A percentile compares a stretch with the other conserved stretches of the same genome.
Conservation (phyloP, 1,140 invertebrate species). For the Aphaenogaster ashmeadi region DNA sequence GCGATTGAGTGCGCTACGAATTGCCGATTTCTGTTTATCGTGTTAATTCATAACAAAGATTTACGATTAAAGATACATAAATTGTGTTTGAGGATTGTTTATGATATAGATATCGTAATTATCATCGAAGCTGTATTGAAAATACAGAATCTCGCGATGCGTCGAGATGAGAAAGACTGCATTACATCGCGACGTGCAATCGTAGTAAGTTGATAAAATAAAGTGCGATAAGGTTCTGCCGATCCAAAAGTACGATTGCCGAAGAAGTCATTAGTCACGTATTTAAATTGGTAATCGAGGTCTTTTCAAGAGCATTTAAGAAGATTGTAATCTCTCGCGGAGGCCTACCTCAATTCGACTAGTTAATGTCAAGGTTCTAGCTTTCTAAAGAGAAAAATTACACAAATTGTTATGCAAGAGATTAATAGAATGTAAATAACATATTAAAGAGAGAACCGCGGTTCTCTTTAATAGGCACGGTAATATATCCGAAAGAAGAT, state of each 20-base stretch:
- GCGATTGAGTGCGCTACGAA: neutral
- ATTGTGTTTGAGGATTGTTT: neutral
- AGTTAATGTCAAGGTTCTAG: neutral
- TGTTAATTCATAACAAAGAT: conserved; percentile 1
- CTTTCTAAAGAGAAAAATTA: neutral
- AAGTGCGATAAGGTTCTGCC: neutral
- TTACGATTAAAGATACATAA: neutral
- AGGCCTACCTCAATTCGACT: neutral
- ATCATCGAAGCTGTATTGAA: neutral
- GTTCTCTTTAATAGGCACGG: neutral
- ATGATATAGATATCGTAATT: neutral
- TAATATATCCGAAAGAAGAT: too few species aligned
- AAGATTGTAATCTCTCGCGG: neutral
- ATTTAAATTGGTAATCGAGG: neutral
- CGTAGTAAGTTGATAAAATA: neutral
- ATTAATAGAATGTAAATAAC: neutral
- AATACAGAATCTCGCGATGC: neutral
- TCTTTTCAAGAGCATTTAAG: neutral
- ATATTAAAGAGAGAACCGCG: neutral
- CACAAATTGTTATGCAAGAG: neutral
- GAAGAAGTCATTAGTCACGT: neutral
- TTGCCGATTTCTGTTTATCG: neutral
- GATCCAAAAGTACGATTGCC: neutral
- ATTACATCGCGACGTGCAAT: neutral
- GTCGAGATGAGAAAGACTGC: neutral